Conservation (phyloP, 1,140 invertebrate species). For the Atta cephalotes region DNA sequence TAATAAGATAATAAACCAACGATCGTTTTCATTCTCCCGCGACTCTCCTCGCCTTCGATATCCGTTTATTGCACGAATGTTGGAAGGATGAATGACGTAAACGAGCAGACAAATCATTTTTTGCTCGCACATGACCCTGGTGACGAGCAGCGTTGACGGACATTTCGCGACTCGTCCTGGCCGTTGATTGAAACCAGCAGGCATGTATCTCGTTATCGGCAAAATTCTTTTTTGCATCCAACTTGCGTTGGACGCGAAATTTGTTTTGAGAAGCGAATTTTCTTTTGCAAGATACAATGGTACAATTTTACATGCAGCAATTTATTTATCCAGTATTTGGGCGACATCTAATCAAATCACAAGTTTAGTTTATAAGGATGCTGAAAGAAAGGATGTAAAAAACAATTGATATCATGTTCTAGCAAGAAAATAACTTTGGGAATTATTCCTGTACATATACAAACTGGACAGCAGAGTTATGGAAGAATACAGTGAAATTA, state of each 20-base stretch:
- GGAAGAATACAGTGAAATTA: constrained; percentile 61
- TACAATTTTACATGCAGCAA: neutral
- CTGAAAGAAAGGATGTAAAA: neutral
- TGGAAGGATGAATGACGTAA: constrained; percentile 41
- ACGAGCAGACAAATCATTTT: constrained; percentile 63
- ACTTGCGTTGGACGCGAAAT: neutral
- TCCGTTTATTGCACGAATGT: constrained; percentile 38
- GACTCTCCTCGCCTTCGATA: constrained; percentile 27
- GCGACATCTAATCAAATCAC: neutral
- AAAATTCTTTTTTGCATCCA: neutral
- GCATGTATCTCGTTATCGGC: constrained; percentile 40
- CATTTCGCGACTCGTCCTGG: constrained; percentile 39
- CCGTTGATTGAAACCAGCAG: constrained; percentile 60
- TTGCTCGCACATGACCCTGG: constrained; percentile 38
- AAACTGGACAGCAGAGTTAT: neutral
- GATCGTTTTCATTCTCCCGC: constrained; percentile 49
- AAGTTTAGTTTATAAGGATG: neutral
- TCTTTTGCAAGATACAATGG: neutral
- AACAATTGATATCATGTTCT: neutral
- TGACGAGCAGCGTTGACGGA: constrained; percentile 38
- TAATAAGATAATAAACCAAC: constrained; percentile 67
- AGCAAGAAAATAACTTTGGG: constrained; percentile 16
- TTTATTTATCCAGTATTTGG: neutral
- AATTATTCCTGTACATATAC: constrained; percentile 34
- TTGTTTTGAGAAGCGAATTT: constrained; percentile 10